Percentiles rank a stretch among this genome's conserved stretches.
phyloP scores from a whole-genome alignment of 2,113 vertebrate genomes.

The Morone saxatilis region DNA sequence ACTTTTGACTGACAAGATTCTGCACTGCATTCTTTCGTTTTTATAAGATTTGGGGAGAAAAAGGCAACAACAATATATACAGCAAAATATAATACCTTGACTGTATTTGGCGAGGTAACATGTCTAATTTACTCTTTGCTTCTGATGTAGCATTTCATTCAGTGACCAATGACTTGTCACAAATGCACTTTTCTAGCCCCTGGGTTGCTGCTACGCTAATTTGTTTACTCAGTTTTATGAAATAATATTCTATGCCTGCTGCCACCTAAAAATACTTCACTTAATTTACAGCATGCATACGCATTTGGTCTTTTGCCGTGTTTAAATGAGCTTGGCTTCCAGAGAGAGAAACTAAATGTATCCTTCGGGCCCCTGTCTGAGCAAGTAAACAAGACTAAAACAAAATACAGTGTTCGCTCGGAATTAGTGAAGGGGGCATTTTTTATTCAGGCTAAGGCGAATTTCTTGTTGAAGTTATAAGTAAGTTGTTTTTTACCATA shows the following conservation, averaged over 20 bases:
- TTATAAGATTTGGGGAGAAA: not conserved
- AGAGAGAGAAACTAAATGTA: not conserved
- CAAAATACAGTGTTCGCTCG: not conserved
- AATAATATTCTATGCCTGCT: not conserved
- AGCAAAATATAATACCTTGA: too few species aligned
- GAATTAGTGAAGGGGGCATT: not conserved
- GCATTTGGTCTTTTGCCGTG: not conserved
- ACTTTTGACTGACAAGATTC: not conserved
- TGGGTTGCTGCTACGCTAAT: not conserved
- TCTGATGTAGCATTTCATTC: not conserved
- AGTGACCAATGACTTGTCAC: not conserved
- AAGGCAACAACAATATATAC: too few species aligned
- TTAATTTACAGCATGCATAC: slow-evolving; percentile 13
- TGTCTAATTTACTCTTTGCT: not conserved
- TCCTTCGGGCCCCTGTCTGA: not conserved
- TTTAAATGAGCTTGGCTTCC: slow-evolving; percentile 18
- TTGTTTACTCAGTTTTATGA: not conserved
- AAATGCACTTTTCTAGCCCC: not conserved
- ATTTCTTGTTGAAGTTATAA: slow-evolving; percentile 3
- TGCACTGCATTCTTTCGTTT: not conserved
- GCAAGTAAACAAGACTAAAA: slow-evolving; percentile 10
- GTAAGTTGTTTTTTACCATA: too few species aligned
- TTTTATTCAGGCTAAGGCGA: not conserved
- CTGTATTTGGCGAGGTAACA: not conserved
- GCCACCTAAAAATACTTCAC: slow-evolving; percentile 14